Evolutionary conservation across 2,113 vertebrate genomes (phyloP).

Genomic region (Sorex fumeus): DNA sequence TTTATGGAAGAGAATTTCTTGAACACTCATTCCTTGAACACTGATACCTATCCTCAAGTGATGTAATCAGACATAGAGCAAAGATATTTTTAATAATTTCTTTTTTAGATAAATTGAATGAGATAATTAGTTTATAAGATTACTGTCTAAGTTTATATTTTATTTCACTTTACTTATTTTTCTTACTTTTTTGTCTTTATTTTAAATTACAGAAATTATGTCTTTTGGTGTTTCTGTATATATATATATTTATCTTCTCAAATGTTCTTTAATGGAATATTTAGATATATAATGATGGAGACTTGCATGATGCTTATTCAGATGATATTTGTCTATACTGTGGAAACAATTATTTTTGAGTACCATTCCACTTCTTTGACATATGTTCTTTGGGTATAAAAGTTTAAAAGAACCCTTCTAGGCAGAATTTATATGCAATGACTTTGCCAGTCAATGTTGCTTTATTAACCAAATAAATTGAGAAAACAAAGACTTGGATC

Average conservation of each 20-base stretch:
- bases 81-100: not conserved
- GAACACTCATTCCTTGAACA: not conserved
- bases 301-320: not conserved
- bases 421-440: not conserved
- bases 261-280: slow-evolving; percentile 9
- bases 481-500: not conserved
- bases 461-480: slow-evolving; percentile 39
- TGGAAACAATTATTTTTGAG: slow-evolving; percentile 34
- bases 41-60: too few species aligned
- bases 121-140: not conserved
- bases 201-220: not conserved
- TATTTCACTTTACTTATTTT: not conserved
- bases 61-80: not conserved
- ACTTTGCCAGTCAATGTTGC: not conserved
- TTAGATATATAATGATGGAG: not conserved
- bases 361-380: not conserved
- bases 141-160: not conserved
- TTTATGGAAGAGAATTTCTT: slow-evolving; percentile 30
- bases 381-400: not conserved
- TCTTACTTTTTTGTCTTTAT: not conserved
- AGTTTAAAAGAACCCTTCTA: not conserved
- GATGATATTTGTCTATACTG: not conserved
- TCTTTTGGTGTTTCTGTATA: not conserved
- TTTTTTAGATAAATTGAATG: not conserved
- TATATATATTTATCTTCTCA: not conserved